A percentile compares a stretch with the other conserved stretches of the same genome.
These are phyloP conservation scores for Argyra leucocephala DNA, from an alignment of 2,888 invertebrate genomes.

Conservation along the genomic window DNA sequence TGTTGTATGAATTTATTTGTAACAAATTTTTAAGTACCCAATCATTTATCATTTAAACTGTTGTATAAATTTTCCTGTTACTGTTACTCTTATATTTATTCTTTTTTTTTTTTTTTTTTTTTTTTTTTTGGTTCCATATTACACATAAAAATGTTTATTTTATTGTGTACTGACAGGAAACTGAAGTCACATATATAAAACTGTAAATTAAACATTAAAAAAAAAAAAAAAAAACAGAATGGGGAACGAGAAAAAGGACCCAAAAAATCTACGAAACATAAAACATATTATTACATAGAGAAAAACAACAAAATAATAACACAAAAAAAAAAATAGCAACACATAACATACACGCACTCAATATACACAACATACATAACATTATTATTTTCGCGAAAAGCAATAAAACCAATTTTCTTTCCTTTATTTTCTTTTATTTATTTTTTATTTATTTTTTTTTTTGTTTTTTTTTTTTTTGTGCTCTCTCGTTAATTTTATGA, in stretches of 20 bases:
- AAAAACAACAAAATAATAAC: neutral
- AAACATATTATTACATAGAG: neutral
- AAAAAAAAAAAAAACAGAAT: neutral
- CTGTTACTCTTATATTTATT: too few relatives aligned
- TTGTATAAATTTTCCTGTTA: constrained; percentile 2
- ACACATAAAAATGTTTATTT: neutral
- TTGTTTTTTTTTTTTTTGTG: neutral
- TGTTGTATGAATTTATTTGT: neutral
- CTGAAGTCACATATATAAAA: constrained; percentile 6
- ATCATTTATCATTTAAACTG: constrained; percentile 4
- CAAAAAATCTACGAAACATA: neutral
- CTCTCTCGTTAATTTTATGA: neutral
- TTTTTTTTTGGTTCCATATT: neutral
- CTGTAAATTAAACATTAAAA: constrained; percentile 4
- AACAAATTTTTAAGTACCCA: neutral
- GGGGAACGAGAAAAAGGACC: neutral
- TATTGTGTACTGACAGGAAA: neutral
- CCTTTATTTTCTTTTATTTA: too few relatives aligned
- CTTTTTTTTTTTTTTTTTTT: neutral
- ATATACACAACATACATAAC: neutral
- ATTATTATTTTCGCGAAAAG: constrained; percentile 1
- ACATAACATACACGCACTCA: too few relatives aligned
- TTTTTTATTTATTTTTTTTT: too few relatives aligned
- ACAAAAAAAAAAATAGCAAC: too few relatives aligned
- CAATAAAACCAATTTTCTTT: neutral